A percentile compares a stretch with the other conserved stretches of the same genome.
Evolutionary conservation across 2,888 invertebrate genomes (phyloP).

Genomic region (Epistrophe eligans): DNA sequence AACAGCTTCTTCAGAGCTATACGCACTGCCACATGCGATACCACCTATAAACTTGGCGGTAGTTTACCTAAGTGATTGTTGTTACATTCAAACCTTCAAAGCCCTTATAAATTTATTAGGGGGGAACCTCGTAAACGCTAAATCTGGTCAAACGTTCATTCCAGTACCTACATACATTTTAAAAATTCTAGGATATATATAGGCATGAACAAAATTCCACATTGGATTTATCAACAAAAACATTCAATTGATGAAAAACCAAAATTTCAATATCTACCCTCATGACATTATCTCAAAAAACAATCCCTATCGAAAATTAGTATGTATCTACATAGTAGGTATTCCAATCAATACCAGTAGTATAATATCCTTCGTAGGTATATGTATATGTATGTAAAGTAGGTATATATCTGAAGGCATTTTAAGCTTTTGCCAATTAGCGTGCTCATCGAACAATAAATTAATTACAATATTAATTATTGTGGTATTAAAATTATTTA

Average conservation of each 20-base stretch:
- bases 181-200: no score
- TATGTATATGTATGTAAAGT: no score
- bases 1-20: no score
- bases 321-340: not conserved
- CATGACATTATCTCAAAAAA: not conserved
- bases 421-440: constrained; percentile 70
- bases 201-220: not conserved
- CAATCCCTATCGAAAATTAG: not conserved
- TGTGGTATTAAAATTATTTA: constrained; percentile 83
- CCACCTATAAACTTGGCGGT: no score
- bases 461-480: constrained; percentile 82
- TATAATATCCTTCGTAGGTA: not conserved
- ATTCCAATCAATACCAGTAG: constrained; percentile 22
- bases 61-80: no score
- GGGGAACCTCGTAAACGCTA: no score
- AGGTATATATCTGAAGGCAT: constrained; percentile 23
- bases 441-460: constrained; percentile 78
- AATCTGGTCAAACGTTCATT: no score
- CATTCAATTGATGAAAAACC: not conserved
- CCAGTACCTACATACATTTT: no score
- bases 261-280: not conserved
- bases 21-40: no score
- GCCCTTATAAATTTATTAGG: no score
- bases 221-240: not conserved
- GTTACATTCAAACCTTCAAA: no score